Evolutionary conservation across 2,888 invertebrate genomes (phyloP).

Genomic region (Drosophila recens): DNA sequence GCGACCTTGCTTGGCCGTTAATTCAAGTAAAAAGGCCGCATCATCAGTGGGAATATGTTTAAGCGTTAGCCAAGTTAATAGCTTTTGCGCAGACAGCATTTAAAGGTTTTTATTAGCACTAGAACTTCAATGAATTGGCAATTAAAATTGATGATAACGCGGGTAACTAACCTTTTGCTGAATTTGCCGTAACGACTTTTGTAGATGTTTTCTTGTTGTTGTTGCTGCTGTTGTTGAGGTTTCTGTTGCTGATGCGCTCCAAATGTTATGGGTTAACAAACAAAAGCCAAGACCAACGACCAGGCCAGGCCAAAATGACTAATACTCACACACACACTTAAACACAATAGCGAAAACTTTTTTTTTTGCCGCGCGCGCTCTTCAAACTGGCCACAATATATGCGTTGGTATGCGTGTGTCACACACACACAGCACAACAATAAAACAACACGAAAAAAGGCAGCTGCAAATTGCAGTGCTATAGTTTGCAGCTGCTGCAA

Average conservation of each 20-base stretch:
- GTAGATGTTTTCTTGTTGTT: conserved; percentile 5
- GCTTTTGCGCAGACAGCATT: conserved; percentile 11
- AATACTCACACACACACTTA: conserved; percentile 50
- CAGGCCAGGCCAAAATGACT: conserved; percentile 61
- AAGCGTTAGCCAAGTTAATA: conserved; percentile 8
- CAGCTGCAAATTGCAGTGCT: conserved; percentile 67
- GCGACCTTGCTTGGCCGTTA: conserved; percentile 37
- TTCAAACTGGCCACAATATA: conserved; percentile 53
- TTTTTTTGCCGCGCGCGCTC: conserved; percentile 60
- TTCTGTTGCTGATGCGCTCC: conserved; percentile 55
- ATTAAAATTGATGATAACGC: conserved; percentile 33
- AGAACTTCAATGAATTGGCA: conserved; percentile 16
- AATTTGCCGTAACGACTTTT: conserved; percentile 27
- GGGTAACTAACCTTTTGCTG: conserved; percentile 67
- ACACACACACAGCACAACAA: conserved; percentile 43
- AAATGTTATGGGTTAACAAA: conserved; percentile 49
- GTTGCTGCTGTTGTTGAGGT: conserved; percentile 17
- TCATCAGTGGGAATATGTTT: conserved; percentile 12
- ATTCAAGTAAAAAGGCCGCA: conserved; percentile 22
- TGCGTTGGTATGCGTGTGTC: conserved; percentile 42
- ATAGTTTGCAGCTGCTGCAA: conserved; percentile 35
- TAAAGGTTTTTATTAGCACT: conserved; percentile 22
- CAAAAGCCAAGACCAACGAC: conserved; percentile 64
- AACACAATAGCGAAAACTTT: conserved; percentile 55
- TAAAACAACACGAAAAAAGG: conserved; percentile 41